phyloP scores from a whole-genome alignment of 2,888 invertebrate species.

The Catocala sponsa region DNA sequence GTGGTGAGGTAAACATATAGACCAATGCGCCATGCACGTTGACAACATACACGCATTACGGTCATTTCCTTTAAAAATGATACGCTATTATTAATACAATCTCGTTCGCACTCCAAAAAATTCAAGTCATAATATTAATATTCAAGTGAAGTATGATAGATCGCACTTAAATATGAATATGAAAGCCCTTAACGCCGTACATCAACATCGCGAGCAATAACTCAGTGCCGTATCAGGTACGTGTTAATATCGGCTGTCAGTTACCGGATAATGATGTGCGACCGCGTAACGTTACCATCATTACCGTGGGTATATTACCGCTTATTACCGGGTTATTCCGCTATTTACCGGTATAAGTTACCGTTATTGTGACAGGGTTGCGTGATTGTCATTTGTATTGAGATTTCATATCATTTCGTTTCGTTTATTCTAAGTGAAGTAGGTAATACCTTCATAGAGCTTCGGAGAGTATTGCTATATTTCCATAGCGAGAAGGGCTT shows the following conservation, averaged over 20 bases:
- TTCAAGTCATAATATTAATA: too few species aligned
- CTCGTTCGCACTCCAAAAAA: too few species aligned
- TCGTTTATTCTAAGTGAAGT: too few species aligned
- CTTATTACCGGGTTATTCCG: not conserved
- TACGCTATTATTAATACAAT: too few species aligned
- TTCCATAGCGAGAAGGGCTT: too few species aligned
- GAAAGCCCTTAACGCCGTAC: conserved; percentile 1
- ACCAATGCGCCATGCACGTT: too few species aligned
- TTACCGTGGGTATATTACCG: conserved; percentile 3
- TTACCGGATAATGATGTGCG: conserved; percentile 9
- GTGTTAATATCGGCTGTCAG: conserved; percentile 10
- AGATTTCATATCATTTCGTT: not conserved
- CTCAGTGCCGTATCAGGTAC: conserved; percentile 8
- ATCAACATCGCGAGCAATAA: conserved; percentile 6
- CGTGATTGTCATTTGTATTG: not conserved
- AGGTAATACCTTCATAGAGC: too few species aligned
- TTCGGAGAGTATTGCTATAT: too few species aligned
- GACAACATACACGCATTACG: too few species aligned
- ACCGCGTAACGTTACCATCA: conserved; percentile 7
- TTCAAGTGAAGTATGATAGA: too few species aligned
- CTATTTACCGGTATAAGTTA: not conserved
- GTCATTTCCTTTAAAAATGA: too few species aligned
- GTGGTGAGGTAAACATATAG: too few species aligned
- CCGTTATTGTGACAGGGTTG: not conserved
- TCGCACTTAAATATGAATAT: not conserved